Conservation (phyloP, 2,888 invertebrate species). For the Ferdinandea cuprea region DNA sequence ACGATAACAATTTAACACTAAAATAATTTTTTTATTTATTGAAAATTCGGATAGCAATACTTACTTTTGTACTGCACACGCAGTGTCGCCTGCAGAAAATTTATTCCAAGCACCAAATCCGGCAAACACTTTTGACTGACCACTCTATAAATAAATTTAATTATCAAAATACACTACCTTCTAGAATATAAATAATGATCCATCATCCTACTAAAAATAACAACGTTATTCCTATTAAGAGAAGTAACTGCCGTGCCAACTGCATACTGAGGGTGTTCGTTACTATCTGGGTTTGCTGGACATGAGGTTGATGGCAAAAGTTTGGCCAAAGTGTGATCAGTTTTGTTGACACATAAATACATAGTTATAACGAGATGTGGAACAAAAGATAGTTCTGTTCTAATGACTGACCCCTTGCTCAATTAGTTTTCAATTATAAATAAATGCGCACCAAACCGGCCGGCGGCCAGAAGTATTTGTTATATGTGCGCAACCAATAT, state of each 20-base stretch:
- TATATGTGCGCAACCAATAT: neutral
- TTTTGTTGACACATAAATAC: slow-evolving; percentile 11
- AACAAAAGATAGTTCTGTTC: slow-evolving; percentile 20
- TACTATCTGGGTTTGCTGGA: neutral
- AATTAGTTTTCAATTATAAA: slow-evolving; percentile 7
- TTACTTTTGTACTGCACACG: slow-evolving; percentile 56
- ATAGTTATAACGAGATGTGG: neutral
- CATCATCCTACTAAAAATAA: slow-evolving; percentile 29
- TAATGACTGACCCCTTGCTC: slow-evolving; percentile 31
- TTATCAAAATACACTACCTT: neutral
- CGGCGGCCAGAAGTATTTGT: neutral
- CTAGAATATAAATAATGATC: neutral
- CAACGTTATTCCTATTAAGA: slow-evolving; percentile 9
- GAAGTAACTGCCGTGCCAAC: slow-evolving; percentile 22
- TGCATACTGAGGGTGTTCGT: slow-evolving; percentile 37
- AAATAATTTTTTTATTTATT: neutral
- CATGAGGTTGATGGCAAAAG: neutral
- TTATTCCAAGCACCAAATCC: slow-evolving; percentile 59
- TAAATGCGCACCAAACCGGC: too few relatives aligned
- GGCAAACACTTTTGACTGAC: slow-evolving; percentile 33
- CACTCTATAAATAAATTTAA: neutral
- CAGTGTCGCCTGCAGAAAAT: slow-evolving; percentile 6
- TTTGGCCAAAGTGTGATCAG: slow-evolving; percentile 2
- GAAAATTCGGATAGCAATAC: neutral
- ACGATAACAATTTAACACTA: slow-evolving; percentile 82